Evolutionary conservation across 2,113 vertebrate species (phyloP).

Genomic region (Sinosuthora webbiana): DNA sequence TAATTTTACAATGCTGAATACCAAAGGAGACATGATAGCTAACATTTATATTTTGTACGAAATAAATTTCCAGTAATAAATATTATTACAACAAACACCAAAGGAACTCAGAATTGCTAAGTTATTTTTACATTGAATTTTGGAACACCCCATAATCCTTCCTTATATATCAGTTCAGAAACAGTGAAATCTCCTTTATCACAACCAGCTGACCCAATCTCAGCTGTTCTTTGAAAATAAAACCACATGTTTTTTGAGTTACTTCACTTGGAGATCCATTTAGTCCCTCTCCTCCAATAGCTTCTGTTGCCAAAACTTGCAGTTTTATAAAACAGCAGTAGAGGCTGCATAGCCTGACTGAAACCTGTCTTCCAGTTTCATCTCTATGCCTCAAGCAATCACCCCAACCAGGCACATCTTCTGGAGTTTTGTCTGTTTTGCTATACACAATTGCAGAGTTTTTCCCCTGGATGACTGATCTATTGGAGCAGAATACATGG

Average conservation of each 20-base stretch:
- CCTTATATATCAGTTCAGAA: slow-evolving; percentile 54
- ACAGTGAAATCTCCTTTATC: slow-evolving; percentile 59
- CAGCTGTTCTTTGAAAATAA: slow-evolving; percentile 67
- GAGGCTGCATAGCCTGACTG: background rate
- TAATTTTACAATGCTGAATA: slow-evolving; percentile 40
- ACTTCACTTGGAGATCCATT: background rate
- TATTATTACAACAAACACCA: slow-evolving; percentile 59
- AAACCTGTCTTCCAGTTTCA: background rate
- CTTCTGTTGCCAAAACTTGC: slow-evolving; percentile 8
- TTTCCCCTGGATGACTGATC: background rate
- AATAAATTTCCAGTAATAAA: slow-evolving; percentile 48
- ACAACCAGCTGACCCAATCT: slow-evolving; percentile 63
- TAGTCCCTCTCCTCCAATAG: background rate
- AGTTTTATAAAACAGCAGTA: slow-evolving; percentile 39
- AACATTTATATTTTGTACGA: slow-evolving; percentile 34
- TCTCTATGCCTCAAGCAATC: background rate
- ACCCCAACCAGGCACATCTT: background rate
- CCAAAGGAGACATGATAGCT: background rate
- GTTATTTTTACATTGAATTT: slow-evolving; percentile 47
- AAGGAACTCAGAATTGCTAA: slow-evolving; percentile 46
- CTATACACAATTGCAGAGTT: rapidly evolving
- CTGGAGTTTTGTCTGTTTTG: background rate
- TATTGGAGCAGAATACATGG: rapidly evolving
- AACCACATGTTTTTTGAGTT: slow-evolving; percentile 56
- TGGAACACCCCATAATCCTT: slow-evolving; percentile 49